Evolutionary conservation across 2,888 invertebrate genomes (phyloP), one percentile per base, ranked within the genome.

Genomic region (Patella caerulea): DNA sequence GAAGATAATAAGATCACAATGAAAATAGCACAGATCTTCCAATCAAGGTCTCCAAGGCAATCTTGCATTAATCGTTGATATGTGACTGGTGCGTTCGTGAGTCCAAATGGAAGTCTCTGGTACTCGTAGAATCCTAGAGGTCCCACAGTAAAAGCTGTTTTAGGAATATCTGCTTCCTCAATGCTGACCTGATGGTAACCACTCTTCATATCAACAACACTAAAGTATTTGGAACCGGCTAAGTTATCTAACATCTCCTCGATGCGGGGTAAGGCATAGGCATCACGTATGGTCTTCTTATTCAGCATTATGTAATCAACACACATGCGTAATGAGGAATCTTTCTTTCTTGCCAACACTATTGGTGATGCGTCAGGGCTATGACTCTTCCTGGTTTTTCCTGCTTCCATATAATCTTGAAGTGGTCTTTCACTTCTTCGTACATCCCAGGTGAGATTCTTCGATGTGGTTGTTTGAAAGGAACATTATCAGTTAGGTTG

Each of bases 351-450:
- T 15, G 15, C 14, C 14, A 56, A 15, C 14, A 56, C 56, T 15
- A 56, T 56, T 56, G 56, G 15, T 17, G 56, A 56, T 56, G 56
- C 56, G 15, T 15, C 7, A 17, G 78, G 77, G 55, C 77, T 73
- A 17, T 78, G 14, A 19, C 77, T 56, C 34, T 77, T 65, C 34
- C 72, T 65, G 3, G 79, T 81, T 2, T 71, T 74, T 15, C 78
- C 77, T 15, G 70, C 70, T 9, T 70, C 78, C n/a, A 78, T 15
- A 73, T 81, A 73, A 24, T 77, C 71, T 15, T 81, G 77, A 15
- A 82, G 53, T 82, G 80, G 15, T 77, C 71, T 3, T 77, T 19
- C 7, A 81, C 76, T 73, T 82, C 81, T 17, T 79, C 79, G 52
- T 65, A 75, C 72, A 75, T 72, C 3, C 69, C 79, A 54, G 81